Percentiles rank a stretch among this genome's conserved stretches.
These are phyloP conservation scores for Eupsilia transversa DNA, from an alignment of 2,888 invertebrate species.

Conservation along the genomic window DNA sequence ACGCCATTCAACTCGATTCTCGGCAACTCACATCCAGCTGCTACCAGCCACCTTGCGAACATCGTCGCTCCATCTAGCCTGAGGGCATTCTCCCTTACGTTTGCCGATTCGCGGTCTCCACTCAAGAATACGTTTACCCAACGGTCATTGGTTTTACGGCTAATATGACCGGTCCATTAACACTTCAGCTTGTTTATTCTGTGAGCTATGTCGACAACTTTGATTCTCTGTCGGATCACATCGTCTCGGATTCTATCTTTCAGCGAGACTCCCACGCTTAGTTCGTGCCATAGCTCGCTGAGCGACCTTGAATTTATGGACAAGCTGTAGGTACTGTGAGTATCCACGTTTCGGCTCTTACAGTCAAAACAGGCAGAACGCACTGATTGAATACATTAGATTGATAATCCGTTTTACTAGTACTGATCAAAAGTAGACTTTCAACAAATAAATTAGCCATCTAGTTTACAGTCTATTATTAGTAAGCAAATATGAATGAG, in stretches of 20 bases:
- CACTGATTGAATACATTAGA: background rate
- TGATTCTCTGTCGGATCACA: background rate
- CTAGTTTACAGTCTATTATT: background rate
- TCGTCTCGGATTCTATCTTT: background rate
- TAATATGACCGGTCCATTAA: background rate
- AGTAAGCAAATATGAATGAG: background rate
- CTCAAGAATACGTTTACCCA: background rate
- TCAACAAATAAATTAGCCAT: background rate
- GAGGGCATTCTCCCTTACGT: background rate
- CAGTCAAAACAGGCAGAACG: background rate
- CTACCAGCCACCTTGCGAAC: background rate
- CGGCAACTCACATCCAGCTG: background rate
- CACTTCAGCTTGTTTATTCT: background rate
- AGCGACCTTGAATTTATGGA: background rate
- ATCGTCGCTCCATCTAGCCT: background rate
- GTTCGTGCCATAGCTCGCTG: background rate
- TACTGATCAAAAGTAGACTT: background rate
- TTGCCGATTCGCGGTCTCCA: background rate
- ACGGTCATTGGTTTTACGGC: background rate
- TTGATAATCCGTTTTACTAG: background rate
- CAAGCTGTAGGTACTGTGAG: too few species aligned
- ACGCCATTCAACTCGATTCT: background rate
- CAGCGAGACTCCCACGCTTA: background rate
- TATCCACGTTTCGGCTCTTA: background rate
- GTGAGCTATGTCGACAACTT: too few species aligned